phyloP scores from a whole-genome alignment of 2,797 vertebrate species.

The Phrynocephalus vlangalii region DNA sequence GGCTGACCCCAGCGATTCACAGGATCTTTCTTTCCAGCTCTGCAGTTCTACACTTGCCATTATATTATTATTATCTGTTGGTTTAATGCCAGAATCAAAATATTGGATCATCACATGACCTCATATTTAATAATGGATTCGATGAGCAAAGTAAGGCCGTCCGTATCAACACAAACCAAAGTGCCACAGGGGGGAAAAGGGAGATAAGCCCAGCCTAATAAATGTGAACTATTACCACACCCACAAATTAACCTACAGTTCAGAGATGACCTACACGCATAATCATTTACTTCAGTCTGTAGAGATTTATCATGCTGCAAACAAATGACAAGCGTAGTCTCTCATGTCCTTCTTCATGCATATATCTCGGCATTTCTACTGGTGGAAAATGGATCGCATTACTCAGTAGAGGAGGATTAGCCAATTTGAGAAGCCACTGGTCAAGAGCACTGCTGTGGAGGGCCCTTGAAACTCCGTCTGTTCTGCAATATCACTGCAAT shows the following conservation, averaged over 20 bases:
- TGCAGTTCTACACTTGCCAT: too few relatives aligned
- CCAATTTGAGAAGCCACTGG: constrained; percentile 13
- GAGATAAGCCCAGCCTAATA: neutral
- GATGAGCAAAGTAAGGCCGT: neutral
- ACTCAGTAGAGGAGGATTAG: neutral
- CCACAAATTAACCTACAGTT: constrained; percentile 22
- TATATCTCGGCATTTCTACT: constrained; percentile 37
- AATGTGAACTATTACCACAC: neutral
- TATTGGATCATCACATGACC: too few relatives aligned
- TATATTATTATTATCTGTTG: too few relatives aligned
- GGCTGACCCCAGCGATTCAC: too few relatives aligned
- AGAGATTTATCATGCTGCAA: constrained; percentile 16
- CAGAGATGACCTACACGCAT: neutral
- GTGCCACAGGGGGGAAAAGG: neutral
- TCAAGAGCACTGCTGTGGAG: constrained; percentile 22
- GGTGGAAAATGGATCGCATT: constrained; percentile 24
- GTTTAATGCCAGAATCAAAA: too few relatives aligned
- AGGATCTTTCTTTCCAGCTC: too few relatives aligned
- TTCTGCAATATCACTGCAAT: neutral
- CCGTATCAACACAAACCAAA: neutral
- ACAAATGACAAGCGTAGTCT: constrained; percentile 17
- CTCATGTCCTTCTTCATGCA: constrained; percentile 16
- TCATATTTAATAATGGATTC: too few relatives aligned
- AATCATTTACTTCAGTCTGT: neutral
- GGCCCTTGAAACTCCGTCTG: constrained; percentile 24